phyloP scores from a whole-genome alignment of 2,888 invertebrate species.

The Dyspetes luteomarginatus region DNA sequence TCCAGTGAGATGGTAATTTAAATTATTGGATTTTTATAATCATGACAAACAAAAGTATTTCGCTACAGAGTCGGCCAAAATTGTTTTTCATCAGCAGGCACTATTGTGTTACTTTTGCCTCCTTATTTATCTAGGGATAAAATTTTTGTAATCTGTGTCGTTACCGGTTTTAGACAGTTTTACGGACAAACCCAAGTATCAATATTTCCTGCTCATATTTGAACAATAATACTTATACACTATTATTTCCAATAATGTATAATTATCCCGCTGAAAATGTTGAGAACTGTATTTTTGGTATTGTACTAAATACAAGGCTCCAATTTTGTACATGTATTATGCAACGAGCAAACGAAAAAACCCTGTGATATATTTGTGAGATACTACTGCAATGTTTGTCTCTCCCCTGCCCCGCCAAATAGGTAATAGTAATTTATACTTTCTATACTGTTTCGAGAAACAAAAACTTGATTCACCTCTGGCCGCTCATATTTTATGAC shows the following conservation, averaged over 20 bases:
- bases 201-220: slow-evolving; percentile 22
- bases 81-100: slow-evolving; percentile 36
- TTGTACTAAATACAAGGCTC: slow-evolving; percentile 5
- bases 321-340: not conserved
- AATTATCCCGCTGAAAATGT: slow-evolving; percentile 10
- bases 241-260: not conserved
- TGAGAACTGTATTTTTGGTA: slow-evolving; percentile 20
- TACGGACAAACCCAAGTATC: slow-evolving; percentile 35
- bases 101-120: slow-evolving; percentile 36
- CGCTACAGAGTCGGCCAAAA: slow-evolving; percentile 43
- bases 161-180: slow-evolving; percentile 49
- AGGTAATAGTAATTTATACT: slow-evolving; percentile 20
- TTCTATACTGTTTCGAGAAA: slow-evolving; percentile 6
- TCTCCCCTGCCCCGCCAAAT: not conserved
- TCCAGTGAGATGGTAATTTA: not conserved
- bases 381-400: slow-evolving; percentile 3
- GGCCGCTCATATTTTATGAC: not conserved
- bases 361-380: slow-evolving; percentile 42
- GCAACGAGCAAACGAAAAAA: slow-evolving; percentile 14
- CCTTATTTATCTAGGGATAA: not conserved
- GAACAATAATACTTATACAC: not conserved
- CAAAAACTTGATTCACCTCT: slow-evolving; percentile 5
- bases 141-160: slow-evolving; percentile 28
- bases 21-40: slow-evolving; percentile 20
- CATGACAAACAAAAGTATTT: slow-evolving; percentile 43